phyloP scores from a whole-genome alignment of 2,888 invertebrate species.

The Mythimna impura region DNA sequence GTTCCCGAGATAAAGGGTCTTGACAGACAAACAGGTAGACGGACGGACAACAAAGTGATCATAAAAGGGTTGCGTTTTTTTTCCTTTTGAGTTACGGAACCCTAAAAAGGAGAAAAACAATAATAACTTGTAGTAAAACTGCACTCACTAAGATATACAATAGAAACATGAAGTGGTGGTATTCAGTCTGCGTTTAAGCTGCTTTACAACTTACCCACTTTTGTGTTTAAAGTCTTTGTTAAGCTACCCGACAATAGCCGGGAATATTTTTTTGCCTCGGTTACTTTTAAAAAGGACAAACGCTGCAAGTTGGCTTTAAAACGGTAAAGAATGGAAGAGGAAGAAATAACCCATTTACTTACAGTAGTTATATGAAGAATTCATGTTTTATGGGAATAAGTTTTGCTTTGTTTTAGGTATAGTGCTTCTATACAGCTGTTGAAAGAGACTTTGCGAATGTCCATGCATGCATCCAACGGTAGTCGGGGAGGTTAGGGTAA shows the following conservation, averaged over 20 bases:
- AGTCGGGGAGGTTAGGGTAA: too few species aligned
- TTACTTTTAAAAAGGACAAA: constrained; percentile 52
- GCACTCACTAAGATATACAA: constrained; percentile 58
- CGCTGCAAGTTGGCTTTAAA: constrained; percentile 49
- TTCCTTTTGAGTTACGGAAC: too few species aligned
- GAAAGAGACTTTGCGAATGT: neutral
- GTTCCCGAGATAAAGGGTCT: too few species aligned
- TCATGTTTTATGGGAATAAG: constrained; percentile 24
- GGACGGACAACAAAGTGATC: too few species aligned
- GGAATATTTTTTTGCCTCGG: constrained; percentile 59
- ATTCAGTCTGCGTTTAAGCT: constrained; percentile 59
- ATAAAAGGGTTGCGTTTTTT: too few species aligned
- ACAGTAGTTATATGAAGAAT: constrained; percentile 28
- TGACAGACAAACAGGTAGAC: too few species aligned
- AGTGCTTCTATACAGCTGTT: neutral
- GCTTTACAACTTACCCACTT: constrained; percentile 65
- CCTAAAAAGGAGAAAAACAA: constrained; percentile 12
- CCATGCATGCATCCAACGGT: neutral
- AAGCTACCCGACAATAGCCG: constrained; percentile 53
- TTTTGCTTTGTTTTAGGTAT: constrained; percentile 13
- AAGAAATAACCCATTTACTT: constrained; percentile 36
- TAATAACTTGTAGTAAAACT: constrained; percentile 24
- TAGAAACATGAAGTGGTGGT: constrained; percentile 57
- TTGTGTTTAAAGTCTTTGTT: constrained; percentile 69
- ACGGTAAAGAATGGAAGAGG: constrained; percentile 32